phyloP scores from a whole-genome alignment of 2,888 invertebrate species.

The Metellina segmentata region DNA sequence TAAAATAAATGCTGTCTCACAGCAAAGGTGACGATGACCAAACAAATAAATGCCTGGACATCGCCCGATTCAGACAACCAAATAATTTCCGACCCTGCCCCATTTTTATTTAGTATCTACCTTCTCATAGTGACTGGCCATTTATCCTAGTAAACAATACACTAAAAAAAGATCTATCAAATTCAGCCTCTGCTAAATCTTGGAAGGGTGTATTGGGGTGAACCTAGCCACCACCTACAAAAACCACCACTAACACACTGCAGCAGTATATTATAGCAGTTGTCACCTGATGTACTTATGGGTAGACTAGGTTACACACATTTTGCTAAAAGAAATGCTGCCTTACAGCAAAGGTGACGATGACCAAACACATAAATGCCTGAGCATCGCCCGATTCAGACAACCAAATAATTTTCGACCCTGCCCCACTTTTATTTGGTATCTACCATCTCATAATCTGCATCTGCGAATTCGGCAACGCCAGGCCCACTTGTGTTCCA shows the following conservation, averaged over 20 bases:
- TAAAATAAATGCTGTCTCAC: not conserved
- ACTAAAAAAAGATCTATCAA: too few species aligned
- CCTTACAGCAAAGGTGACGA: slow-evolving; percentile 1
- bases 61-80: not conserved
- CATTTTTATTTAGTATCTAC: too few species aligned
- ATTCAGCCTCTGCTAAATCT: too few species aligned
- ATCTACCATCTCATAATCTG: slow-evolving; percentile 34
- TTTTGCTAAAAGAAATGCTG: slow-evolving; percentile 9
- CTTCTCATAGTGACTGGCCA: too few species aligned
- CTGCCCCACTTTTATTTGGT: slow-evolving; percentile 42
- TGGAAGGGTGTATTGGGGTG: too few species aligned
- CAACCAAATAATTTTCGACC: slow-evolving; percentile 40
- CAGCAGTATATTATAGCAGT: too few species aligned
- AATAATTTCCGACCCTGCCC: slow-evolving; percentile 50
- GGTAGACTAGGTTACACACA: too few species aligned
- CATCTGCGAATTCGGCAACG: slow-evolving; percentile 1
- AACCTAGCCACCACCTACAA: too few species aligned
- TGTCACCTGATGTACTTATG: too few species aligned
- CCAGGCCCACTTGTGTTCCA: slow-evolving; percentile 3
- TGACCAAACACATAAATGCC: not conserved
- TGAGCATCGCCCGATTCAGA: too few species aligned
- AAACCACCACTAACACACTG: too few species aligned
- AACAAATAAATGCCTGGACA: not conserved
- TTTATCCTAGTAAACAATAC: too few species aligned
- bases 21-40: slow-evolving; percentile 5